These are phyloP conservation scores for Hoplodrina ambigua DNA, from an alignment of 2,888 invertebrate species.

Conservation along the genomic window DNA sequence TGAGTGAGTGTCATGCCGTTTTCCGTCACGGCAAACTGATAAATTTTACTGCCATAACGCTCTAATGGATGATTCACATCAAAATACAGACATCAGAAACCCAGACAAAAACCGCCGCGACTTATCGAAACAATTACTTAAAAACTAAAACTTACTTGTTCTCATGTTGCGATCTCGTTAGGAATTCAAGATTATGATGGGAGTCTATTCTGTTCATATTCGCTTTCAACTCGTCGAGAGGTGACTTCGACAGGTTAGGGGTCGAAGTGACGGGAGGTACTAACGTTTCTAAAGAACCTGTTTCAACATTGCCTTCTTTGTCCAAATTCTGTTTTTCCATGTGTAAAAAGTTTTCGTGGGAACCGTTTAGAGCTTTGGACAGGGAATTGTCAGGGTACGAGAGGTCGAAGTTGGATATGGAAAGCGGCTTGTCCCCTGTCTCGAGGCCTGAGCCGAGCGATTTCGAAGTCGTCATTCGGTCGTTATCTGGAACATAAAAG, in stretches of 20 bases:
- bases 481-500: slow-evolving; percentile 69
- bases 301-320: slow-evolving; percentile 60
- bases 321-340: slow-evolving; percentile 74
- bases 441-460: slow-evolving; percentile 81
- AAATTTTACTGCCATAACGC: too few relatives aligned
- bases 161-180: slow-evolving; percentile 72
- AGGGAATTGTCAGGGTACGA: slow-evolving; percentile 68
- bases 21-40: too few relatives aligned
- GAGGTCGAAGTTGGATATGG: slow-evolving; percentile 79
- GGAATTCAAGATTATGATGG: slow-evolving; percentile 83
- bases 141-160: slow-evolving; percentile 51
- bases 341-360: slow-evolving; percentile 78
- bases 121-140: slow-evolving; percentile 19
- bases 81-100: neutral
- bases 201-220: slow-evolving; percentile 89
- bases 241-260: slow-evolving; percentile 65
- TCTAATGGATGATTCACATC: too few relatives aligned
- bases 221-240: slow-evolving; percentile 82
- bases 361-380: slow-evolving; percentile 74
- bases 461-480: slow-evolving; percentile 73
- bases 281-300: slow-evolving; percentile 67
- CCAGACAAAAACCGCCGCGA: slow-evolving; percentile 6
- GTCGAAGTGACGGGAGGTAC: slow-evolving; percentile 55
- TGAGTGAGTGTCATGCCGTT: too few relatives aligned
- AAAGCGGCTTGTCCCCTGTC: slow-evolving; percentile 66